A percentile compares a stretch with the other conserved stretches of the same genome.
These are phyloP conservation scores for Rana temporaria DNA, from an alignment of 2,113 vertebrate genomes.

Conservation along the genomic window DNA sequence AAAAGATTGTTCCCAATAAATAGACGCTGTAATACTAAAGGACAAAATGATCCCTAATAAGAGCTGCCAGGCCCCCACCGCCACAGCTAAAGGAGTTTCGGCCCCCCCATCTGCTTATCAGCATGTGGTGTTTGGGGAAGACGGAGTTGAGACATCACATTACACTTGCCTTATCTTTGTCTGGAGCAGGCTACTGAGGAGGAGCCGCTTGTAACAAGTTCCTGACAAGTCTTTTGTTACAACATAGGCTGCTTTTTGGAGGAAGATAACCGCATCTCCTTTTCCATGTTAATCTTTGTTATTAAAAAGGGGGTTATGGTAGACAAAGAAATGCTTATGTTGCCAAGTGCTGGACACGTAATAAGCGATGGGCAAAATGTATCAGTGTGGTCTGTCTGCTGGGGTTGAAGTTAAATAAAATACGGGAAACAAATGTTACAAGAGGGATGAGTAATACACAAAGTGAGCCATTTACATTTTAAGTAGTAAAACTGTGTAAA, in stretches of 20 bases:
- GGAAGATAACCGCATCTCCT: slow-evolving; percentile 18
- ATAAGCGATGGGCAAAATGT: no score
- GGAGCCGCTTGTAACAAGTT: slow-evolving; percentile 29
- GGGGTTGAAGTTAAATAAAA: no score
- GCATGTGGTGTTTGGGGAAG: slow-evolving; percentile 25
- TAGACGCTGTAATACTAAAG: not conserved
- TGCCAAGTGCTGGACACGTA: not conserved
- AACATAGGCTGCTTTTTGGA: not conserved
- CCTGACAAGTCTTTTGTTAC: slow-evolving; percentile 25
- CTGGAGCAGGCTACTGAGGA: slow-evolving; percentile 22
- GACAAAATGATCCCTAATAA: not conserved
- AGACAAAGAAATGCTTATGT: slow-evolving; percentile 8
- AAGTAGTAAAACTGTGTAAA: no score
- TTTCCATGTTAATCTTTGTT: slow-evolving; percentile 5
- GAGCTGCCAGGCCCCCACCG: slow-evolving; percentile 5
- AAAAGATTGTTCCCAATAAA: no score
- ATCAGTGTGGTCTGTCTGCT: no score
- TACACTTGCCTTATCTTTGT: slow-evolving; percentile 49
- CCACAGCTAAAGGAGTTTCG: not conserved
- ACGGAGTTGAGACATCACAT: slow-evolving; percentile 31
- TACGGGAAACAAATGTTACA: no score
- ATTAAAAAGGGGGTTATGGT: slow-evolving; percentile 16
- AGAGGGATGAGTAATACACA: no score
- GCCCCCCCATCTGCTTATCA: slow-evolving; percentile 33
- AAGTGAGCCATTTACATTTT: no score